Evolutionary conservation across 2,113 vertebrate genomes (phyloP).

Genomic region (Mustela lutreola): DNA sequence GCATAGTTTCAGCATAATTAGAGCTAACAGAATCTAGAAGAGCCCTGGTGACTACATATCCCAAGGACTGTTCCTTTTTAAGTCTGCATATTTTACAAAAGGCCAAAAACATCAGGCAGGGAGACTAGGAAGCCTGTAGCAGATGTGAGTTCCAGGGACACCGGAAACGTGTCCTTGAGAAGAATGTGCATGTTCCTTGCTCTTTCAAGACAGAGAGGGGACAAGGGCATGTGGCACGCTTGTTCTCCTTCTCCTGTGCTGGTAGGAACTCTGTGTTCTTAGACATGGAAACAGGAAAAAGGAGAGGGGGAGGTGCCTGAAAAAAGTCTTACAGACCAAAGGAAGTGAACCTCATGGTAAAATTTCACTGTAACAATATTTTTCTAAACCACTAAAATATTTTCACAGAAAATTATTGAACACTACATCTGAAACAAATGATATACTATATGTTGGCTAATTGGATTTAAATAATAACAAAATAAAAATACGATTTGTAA

Average conservation of each 20-base stretch:
- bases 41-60: too few species aligned
- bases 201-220: neutral
- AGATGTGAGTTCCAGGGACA: too few species aligned
- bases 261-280: neutral
- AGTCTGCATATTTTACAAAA: neutral
- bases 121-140: neutral
- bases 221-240: too few species aligned
- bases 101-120: neutral
- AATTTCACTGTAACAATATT: neutral
- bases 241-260: neutral
- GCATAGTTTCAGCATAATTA: neutral
- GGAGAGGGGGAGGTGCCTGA: accelerated
- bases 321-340: neutral
- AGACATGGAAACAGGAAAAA: neutral
- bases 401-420: neutral
- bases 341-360: neutral
- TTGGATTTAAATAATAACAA: too few species aligned
- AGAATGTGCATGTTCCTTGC: accelerated
- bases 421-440: too few species aligned
- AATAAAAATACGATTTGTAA: too few species aligned
- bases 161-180: too few species aligned
- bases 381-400: neutral
- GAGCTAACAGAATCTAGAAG: neutral
- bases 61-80: neutral
- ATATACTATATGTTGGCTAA: too few species aligned